Evolutionary conservation across 2,113 vertebrate species (phyloP), one percentile per base, ranked within the genome.

Genomic region (Peromyscus maniculatus): DNA sequence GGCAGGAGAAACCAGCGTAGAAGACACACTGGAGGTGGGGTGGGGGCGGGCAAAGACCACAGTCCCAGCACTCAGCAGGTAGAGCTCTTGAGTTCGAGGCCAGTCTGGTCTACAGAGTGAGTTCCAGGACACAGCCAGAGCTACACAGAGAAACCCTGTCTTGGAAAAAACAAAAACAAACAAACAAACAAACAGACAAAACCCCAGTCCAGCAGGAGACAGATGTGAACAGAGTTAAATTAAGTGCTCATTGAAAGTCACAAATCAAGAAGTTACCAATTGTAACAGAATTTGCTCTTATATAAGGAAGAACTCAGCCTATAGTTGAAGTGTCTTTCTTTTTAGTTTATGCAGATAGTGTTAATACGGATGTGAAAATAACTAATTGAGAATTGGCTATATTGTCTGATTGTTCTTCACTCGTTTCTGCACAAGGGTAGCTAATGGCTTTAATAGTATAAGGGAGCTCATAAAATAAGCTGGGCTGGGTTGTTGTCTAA

Each of bases 381-480:
- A 62, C 67, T 93, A 64, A 59, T 21, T 90, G 77, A 89, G 55
- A 94, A 74, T 46, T 82, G 62, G 69, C 72, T 93, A 1, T 93
- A 10, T 75, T 36, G 55, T 80, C 80, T 94, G 87, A 89, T 96
- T 91, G 49, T 94, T 87, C 66, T 94, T 95, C 55, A 90, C 62
- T 89, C 39, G 86, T 39, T 80, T 88, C 67, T 93, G 33, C 82
- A 52, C n/a, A 90, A 49, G 57, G 93, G 90, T 92, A 93, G 57
- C 49, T 88, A 92, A 75, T 93, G 39, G 22, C 59, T 97, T 93
- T 92, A 97, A 82, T 96, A 90, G 72, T 91, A 3, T 79, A 92
- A 74, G 12, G 6, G 72, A 78, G 59, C 86, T 92, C 71, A 92
- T 91, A 95, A 97, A 97, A 71, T 78, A 94, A 93, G 52, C 57